Evolutionary conservation across 2,888 invertebrate species (phyloP), one percentile per base, ranked within the genome.

Genomic region (Mimachlamys varia): DNA sequence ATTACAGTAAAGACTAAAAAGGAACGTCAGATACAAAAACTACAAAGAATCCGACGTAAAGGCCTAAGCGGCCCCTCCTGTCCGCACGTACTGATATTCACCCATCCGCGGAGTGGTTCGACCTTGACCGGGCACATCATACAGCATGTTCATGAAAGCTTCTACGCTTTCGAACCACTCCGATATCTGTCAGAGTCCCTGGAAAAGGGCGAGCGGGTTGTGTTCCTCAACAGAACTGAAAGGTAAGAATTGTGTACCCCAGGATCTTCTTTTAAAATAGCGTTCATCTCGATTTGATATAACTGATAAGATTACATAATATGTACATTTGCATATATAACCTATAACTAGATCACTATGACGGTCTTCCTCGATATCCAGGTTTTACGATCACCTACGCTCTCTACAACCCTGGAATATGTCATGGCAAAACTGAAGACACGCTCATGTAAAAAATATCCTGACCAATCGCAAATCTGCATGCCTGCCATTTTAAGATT

Each of bases 91-190:
- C 33, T 44, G 27, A 88, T 88, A 88, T 49, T 88, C 15, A 88
- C 88, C 10, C 50, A 50, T 22, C 49, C 50, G 0, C 1, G 88
- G 22, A 88, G 88, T 44, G 88, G 88, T 22, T 88, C 88, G 22
- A 88, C 88, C 17, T 49, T 88, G 33, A 49, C 53, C 13, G 88
- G 88, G 22, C 50, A 88, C 33, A 88, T 88, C 15, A 49, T 88
- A 0, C 88, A 88, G n/a, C 49, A 49, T 22, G 88, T 50, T 44
- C 50, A n/a, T 22, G 53, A 88, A 2, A 88, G 50, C n/a, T 88
- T 88, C 88, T 88, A 88, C 49, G 53, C 53, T 17, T 92, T 91
- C 58, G 92, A 92, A 76, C 92, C 92, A 15, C 87, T 92, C 15
- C 44, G 76, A 76, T 76, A 76, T 76, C 76, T 76, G 27, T 19